Conservation (phyloP, 1,140 invertebrate genomes). For the Homalodisca vitripennis region DNA sequence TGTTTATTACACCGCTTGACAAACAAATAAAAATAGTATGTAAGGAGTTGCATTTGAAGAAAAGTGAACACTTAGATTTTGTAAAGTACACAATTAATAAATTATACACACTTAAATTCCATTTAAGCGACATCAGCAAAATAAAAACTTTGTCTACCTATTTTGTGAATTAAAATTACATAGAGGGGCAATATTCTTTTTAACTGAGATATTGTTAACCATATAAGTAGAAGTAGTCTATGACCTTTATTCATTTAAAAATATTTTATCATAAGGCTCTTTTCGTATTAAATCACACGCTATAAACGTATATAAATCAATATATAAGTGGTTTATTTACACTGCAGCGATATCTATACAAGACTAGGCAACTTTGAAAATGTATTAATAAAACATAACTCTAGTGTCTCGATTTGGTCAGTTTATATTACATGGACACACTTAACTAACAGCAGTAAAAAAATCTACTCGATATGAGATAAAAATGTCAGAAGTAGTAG, state of each 20-base stretch:
- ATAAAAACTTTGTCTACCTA: neutral
- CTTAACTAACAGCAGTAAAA: too few species aligned
- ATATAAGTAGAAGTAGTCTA: neutral
- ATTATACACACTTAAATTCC: too few species aligned
- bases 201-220: neutral
- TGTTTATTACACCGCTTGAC: too few species aligned
- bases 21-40: too few species aligned
- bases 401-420: slow-evolving; percentile 19
- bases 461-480: too few species aligned
- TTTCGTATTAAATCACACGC: neutral
- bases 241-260: neutral
- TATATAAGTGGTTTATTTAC: neutral
- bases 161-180: neutral
- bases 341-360: slow-evolving; percentile 1
- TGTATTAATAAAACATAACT: neutral
- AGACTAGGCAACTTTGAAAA: slow-evolving; percentile 21
- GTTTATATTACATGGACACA: too few species aligned
- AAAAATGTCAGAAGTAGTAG: too few species aligned
- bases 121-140: too few species aligned
- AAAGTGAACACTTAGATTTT: too few species aligned
- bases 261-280: neutral
- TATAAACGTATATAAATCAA: neutral
- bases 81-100: too few species aligned
- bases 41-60: too few species aligned
- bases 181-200: neutral